Percentiles rank a stretch among this genome's conserved stretches.
phyloP scores from a whole-genome alignment of 2,888 invertebrate species.

The Campaea margaritaria region DNA sequence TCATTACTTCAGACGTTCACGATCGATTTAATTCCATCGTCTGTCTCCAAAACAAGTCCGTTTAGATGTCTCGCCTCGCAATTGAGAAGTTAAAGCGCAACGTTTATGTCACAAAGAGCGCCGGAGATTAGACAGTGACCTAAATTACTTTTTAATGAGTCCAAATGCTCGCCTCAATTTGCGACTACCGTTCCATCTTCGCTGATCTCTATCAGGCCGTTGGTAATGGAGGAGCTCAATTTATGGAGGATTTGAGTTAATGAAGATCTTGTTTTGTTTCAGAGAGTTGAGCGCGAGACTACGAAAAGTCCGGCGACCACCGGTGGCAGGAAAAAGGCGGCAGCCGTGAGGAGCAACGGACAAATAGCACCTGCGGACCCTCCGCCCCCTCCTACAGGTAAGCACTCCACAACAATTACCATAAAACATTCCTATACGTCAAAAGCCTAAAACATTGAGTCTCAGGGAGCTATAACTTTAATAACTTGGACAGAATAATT shows the following conservation, averaged over 20 bases:
- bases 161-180: slow-evolving; percentile 53
- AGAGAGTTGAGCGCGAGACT: slow-evolving; percentile 78
- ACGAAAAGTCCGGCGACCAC: slow-evolving; percentile 79
- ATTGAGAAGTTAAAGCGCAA: slow-evolving; percentile 39
- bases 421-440: slow-evolving; percentile 1
- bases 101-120: slow-evolving; percentile 39
- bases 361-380: slow-evolving; percentile 69
- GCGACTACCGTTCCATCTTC: slow-evolving; percentile 42
- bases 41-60: slow-evolving; percentile 36
- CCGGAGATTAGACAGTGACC: slow-evolving; percentile 60
- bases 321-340: slow-evolving; percentile 74
- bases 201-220: slow-evolving; percentile 31
- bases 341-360: slow-evolving; percentile 75
- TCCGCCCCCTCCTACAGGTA: slow-evolving; percentile 69
- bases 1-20: slow-evolving; percentile 58
- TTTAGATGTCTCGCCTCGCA: slow-evolving; percentile 43
- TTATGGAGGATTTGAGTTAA: neutral
- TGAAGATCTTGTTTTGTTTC: slow-evolving; percentile 49
- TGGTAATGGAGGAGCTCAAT: slow-evolving; percentile 10
- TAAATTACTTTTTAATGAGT: slow-evolving; percentile 70
- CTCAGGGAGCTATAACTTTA: slow-evolving; percentile 13
- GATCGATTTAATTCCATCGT: slow-evolving; percentile 30
- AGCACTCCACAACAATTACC: slow-evolving; percentile 11
- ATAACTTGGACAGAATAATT: slow-evolving; percentile 33
- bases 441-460: slow-evolving; percentile 5